A percentile compares a stretch with the other conserved stretches of the same genome.
Evolutionary conservation across 2,113 vertebrate genomes (phyloP).

Genomic region (Ptychochromis oligacanthus): DNA sequence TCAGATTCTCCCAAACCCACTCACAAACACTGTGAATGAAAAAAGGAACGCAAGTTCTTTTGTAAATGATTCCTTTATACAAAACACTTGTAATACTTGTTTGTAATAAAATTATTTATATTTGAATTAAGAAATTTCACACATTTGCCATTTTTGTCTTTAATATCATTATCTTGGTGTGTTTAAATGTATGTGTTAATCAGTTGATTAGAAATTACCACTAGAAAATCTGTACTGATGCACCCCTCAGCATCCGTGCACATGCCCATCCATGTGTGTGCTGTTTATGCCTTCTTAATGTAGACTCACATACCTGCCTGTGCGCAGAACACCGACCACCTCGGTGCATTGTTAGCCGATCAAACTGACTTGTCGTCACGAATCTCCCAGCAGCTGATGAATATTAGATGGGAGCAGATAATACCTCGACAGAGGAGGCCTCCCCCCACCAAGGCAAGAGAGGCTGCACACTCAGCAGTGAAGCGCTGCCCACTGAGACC

Average conservation of each 20-base stretch:
- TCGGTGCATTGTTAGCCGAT: conserved; percentile 56
- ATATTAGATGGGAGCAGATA: conserved; percentile 74
- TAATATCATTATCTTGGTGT: background rate
- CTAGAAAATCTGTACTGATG: background rate
- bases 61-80: background rate
- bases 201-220: background rate
- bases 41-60: no score
- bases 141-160: background rate
- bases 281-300: conserved; percentile 18
- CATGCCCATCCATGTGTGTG: conserved; percentile 48
- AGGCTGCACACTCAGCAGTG: conserved; percentile 67
- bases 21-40: background rate
- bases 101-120: no score
- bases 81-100: no score
- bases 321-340: conserved; percentile 46
- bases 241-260: conserved; percentile 16
- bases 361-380: conserved; percentile 60
- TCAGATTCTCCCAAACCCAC: conserved; percentile 1
- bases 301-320: conserved; percentile 12
- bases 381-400: conserved; percentile 74
- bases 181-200: background rate
- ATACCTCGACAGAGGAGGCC: conserved; percentile 64
- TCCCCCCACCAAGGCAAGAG: conserved; percentile 50
- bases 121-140: no score
- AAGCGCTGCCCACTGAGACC: conserved; percentile 66